These are phyloP conservation scores for Mirza zaza DNA, from an alignment of 2,113 vertebrate genomes.

Conservation along the genomic window DNA sequence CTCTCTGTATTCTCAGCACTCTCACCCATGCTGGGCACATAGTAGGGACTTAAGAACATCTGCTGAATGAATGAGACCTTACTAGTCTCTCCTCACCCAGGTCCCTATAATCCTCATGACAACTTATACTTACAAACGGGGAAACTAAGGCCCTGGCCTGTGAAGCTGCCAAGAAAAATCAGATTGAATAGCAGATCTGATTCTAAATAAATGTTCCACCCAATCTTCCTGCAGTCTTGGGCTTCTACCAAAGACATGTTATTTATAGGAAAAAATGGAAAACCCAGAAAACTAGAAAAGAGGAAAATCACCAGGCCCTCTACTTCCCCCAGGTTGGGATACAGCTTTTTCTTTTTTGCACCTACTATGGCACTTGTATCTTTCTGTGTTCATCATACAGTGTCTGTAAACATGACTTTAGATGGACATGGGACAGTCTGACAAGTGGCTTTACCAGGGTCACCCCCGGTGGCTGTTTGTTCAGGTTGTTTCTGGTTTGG, in stretches of 20 bases:
- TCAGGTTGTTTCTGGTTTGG: not conserved
- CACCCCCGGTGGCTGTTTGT: accelerated
- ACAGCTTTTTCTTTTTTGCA: not conserved
- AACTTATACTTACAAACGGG: not conserved
- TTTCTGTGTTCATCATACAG: accelerated
- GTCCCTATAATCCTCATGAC: not conserved
- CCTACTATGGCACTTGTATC: accelerated
- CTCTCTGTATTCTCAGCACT: not conserved
- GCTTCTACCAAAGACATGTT: not conserved
- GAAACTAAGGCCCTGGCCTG: not conserved
- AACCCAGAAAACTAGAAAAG: not conserved
- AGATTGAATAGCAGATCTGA: not conserved
- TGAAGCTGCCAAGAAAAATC: not conserved
- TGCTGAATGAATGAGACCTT: not conserved
- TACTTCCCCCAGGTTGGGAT: accelerated
- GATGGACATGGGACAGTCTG: accelerated
- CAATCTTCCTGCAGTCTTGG: not conserved
- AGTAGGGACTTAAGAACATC: not conserved
- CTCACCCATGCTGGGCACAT: not conserved
- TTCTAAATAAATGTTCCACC: not conserved
- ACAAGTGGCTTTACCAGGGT: accelerated
- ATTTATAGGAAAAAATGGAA: not conserved
- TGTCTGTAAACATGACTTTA: not conserved
- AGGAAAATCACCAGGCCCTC: accelerated
- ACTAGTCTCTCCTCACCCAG: not conserved